Evolutionary conservation across 1,140 invertebrate species (phyloP).

Genomic region (Caenorhabditis latens): DNA sequence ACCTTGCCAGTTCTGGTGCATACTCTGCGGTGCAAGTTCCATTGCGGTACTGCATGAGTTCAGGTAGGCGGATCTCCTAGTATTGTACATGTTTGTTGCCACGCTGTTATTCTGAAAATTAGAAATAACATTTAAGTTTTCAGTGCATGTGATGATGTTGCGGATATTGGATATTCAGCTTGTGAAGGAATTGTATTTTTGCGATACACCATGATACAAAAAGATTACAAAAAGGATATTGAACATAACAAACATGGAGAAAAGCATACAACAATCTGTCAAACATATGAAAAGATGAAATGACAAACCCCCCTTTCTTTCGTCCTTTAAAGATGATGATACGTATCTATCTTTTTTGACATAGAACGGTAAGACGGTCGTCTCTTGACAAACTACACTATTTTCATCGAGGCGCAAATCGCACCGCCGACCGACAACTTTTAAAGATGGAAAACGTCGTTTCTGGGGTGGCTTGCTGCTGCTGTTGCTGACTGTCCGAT

Average conservation of each 20-base stretch:
- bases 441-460: constrained; percentile 34
- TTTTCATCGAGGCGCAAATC: neutral
- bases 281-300: neutral
- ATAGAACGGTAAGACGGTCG: neutral
- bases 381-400: constrained; percentile 8
- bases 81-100: constrained; percentile 47
- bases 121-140: neutral
- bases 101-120: constrained; percentile 33
- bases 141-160: too few species aligned
- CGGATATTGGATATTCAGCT: too few species aligned
- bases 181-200: too few species aligned
- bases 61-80: constrained; percentile 53
- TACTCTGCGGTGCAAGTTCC: constrained; percentile 30
- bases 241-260: constrained; percentile 6
- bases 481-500: constrained; percentile 27
- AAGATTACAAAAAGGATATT: too few species aligned
- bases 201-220: too few species aligned
- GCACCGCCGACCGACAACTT: constrained; percentile 30
- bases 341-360: constrained; percentile 17
- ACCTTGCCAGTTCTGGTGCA: constrained; percentile 48
- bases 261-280: neutral
- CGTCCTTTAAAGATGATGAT: constrained; percentile 13
- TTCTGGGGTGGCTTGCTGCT: constrained; percentile 7
- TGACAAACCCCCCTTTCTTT: neutral
- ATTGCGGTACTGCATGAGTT: constrained; percentile 48